These are phyloP conservation scores for Buathra laborator DNA, from an alignment of 2,888 invertebrate species.

Conservation along the genomic window DNA sequence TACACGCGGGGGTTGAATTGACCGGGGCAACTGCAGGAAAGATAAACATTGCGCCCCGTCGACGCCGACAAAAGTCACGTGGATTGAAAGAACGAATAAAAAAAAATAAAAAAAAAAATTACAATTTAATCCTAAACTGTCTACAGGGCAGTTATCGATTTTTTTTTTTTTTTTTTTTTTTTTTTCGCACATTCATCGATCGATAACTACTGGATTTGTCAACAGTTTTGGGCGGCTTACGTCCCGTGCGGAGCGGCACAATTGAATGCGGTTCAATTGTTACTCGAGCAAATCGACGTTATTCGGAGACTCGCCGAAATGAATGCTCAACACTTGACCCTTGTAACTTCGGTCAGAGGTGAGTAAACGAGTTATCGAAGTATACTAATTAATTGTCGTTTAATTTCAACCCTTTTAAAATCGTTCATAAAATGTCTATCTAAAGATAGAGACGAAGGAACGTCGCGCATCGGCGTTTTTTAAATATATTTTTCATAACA, in stretches of 20 bases:
- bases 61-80: conserved; percentile 14
- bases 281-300: conserved; percentile 94
- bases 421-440: no score
- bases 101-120: neutral
- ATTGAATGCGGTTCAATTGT: conserved; percentile 93
- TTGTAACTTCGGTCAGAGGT: conserved; percentile 89
- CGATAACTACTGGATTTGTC: conserved; percentile 16
- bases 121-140: neutral
- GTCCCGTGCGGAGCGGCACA: conserved; percentile 94
- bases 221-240: conserved; percentile 95
- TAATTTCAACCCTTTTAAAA: no score
- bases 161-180: conserved; percentile 36
- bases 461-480: neutral
- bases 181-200: neutral
- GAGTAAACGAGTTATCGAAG: conserved; percentile 64
- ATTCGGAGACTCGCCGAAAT: conserved; percentile 91
- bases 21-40: neutral
- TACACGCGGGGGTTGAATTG: conserved; percentile 18
- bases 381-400: neutral
- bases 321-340: conserved; percentile 90
- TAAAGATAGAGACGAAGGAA: no score
- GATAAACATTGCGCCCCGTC: conserved; percentile 30
- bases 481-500: neutral
- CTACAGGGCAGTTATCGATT: neutral
- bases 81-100: neutral